Conservation (phyloP, 2,888 invertebrate species). For the Poecilus cupreus region DNA sequence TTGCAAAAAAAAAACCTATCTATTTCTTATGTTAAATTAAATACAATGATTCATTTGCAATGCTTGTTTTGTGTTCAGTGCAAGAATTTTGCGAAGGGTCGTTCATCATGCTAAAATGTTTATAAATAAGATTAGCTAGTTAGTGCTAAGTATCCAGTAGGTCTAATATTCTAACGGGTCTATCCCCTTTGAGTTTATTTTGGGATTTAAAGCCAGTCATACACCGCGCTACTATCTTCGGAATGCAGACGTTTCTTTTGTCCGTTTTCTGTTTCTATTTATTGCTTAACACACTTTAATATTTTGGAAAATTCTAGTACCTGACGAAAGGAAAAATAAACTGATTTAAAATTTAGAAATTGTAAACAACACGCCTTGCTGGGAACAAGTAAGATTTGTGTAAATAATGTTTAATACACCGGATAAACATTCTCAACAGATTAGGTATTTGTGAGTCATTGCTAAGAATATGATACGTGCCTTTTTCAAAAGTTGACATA, state of each 20-base stretch:
- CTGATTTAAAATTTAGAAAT: conserved; percentile 12
- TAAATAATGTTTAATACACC: neutral
- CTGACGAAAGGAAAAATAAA: neutral
- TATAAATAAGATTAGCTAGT: neutral
- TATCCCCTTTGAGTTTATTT: conserved; percentile 48
- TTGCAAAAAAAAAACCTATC: too few species aligned
- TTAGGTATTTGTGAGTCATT: conserved; percentile 4
- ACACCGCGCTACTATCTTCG: conserved; percentile 33
- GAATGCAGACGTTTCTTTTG: conserved; percentile 45
- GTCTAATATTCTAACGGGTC: conserved; percentile 1
- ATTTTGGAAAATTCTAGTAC: conserved; percentile 4
- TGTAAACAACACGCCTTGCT: neutral
- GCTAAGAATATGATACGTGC: neutral
- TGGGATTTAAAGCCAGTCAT: conserved; percentile 25
- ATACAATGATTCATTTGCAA: too few species aligned
- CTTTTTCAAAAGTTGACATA: conserved; percentile 23
- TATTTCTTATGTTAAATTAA: too few species aligned
- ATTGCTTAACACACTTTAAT: conserved; percentile 47
- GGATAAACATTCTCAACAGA: conserved; percentile 16
- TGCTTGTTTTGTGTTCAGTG: too few species aligned
- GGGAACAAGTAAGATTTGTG: neutral
- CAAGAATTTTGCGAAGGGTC: too few species aligned
- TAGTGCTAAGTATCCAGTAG: neutral
- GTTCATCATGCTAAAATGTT: neutral
- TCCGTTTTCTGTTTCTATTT: conserved; percentile 45